Evolutionary conservation across 53 echinoderm and acorn worm species (phyloP), one percentile per base, ranked within the genome.

Genomic region (Temnopleurus reevesii): DNA sequence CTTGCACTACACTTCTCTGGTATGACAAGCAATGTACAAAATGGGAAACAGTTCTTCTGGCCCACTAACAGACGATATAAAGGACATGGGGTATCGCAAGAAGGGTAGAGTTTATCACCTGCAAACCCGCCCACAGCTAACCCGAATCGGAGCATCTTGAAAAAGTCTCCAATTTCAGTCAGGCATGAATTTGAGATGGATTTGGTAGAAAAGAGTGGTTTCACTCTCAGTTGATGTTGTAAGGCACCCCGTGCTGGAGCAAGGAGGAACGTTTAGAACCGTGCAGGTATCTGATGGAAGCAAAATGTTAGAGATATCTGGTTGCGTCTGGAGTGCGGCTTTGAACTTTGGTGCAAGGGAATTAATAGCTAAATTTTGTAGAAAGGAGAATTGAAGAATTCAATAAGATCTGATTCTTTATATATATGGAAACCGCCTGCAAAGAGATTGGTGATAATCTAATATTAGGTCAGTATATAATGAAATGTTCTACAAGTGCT

Each of bases 111-210:
- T 36, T n/a, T 71, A 71, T 79, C 79, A 79, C 49, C 79, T 79
- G 46, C 25, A 45, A 79, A 49, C 79, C 49, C 29, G 79, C 79
- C 79, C 23, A 26, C 3, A 79, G 79, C 29, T 24, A 29, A 49
- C 46, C 49, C 23, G 49, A 49, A 79, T 47, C 79, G 1, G 49
- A 47, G 79, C 46, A 29, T 45, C 79, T 79, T 79, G 46, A 27
- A 79, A 49, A 29, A 45, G 45, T 79, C 46, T 79, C 79, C 46
- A 49, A 49, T 79, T 79, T 79, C 79, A 79, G 26, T 49, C 79
- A 49, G 29, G 79, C 79, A 46, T 47, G 79, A 79, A 49, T 79
- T 49, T 79, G 46, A 49, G 79, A 47, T 15, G 79, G 79, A 79
- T 79, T 79, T 35, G 26, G 49, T 27, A 17, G 65, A 17, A 79